A percentile compares a stretch with the other conserved stretches of the same genome.
Conservation (phyloP, 2,888 invertebrate species). For the Cryptus armator region DNA sequence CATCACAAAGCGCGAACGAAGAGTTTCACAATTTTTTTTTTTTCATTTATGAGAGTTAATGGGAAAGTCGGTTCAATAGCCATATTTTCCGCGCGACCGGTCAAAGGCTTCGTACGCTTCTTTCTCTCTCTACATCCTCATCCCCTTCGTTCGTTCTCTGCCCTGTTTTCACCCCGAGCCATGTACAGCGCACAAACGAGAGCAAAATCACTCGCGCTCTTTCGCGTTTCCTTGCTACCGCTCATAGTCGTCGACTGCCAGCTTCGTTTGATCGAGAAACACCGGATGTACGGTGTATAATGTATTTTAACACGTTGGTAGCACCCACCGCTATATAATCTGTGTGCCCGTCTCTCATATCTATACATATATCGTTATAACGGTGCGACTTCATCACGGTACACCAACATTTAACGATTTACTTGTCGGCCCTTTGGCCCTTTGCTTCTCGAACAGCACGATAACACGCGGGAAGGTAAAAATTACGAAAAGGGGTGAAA, state of each 20-base stretch:
- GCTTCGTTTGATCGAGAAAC: conserved; percentile 43
- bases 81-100: conserved; percentile 75
- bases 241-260: conserved; percentile 32
- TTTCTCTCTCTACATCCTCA: conserved; percentile 21
- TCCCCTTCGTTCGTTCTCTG: neutral
- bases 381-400: too few species aligned
- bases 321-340: neutral
- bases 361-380: neutral
- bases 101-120: conserved; percentile 73
- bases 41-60: conserved; percentile 75
- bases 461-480: too few species aligned
- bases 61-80: conserved; percentile 76
- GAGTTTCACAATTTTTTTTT: conserved; percentile 82
- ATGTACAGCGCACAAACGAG: conserved; percentile 16
- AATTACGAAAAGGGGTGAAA: neutral
- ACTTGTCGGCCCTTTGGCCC: too few species aligned
- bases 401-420: too few species aligned
- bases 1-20: conserved; percentile 61
- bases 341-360: neutral
- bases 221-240: conserved; percentile 41
- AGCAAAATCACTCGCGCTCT: conserved; percentile 26
- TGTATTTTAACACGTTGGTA: conserved; percentile 38
- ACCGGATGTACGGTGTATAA: conserved; percentile 30
- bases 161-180: conserved; percentile 16
- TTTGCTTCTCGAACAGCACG: too few species aligned